A percentile compares a stretch with the other conserved stretches of the same genome.
phyloP scores from a whole-genome alignment of 2,113 vertebrate species.

The Mesocricetus auratus region DNA sequence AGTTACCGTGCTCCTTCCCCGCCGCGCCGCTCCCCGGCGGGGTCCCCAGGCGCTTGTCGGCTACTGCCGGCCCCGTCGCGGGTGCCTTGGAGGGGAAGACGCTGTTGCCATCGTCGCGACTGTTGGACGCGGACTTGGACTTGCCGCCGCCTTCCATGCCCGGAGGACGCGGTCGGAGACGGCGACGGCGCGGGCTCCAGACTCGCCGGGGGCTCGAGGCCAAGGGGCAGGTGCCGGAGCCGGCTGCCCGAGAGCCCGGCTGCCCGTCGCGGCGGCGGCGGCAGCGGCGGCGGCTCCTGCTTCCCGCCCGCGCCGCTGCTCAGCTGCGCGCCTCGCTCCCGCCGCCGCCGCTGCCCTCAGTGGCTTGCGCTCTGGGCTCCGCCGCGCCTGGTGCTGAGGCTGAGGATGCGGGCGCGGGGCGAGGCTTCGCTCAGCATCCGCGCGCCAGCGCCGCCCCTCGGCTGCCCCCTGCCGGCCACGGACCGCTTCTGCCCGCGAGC shows the following conservation, averaged over 20 bases:
- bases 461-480: constrained; percentile 3
- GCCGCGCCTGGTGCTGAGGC: constrained; percentile 62
- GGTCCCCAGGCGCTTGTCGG: constrained; percentile 84
- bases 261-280: constrained; percentile 86
- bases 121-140: constrained; percentile 93
- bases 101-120: constrained; percentile 91
- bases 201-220: constrained; percentile 84
- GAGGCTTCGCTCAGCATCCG: constrained; percentile 47
- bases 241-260: constrained; percentile 83
- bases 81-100: constrained; percentile 83
- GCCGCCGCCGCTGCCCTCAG: constrained; percentile 79
- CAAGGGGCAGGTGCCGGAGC: constrained; percentile 87
- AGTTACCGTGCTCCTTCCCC: constrained; percentile 95
- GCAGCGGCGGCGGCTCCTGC: constrained; percentile 75
- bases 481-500: neutral
- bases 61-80: constrained; percentile 80
- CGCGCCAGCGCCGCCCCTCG: neutral
- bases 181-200: constrained; percentile 73
- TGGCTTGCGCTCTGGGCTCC: constrained; percentile 71
- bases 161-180: constrained; percentile 65
- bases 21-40: constrained; percentile 79
- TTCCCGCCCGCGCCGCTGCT: constrained; percentile 66
- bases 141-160: constrained; percentile 93
- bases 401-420: constrained; percentile 67
- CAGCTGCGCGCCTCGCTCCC: constrained; percentile 71